Evolutionary conservation across 1,140 invertebrate species (phyloP).

Genomic region (Planococcus citri): DNA sequence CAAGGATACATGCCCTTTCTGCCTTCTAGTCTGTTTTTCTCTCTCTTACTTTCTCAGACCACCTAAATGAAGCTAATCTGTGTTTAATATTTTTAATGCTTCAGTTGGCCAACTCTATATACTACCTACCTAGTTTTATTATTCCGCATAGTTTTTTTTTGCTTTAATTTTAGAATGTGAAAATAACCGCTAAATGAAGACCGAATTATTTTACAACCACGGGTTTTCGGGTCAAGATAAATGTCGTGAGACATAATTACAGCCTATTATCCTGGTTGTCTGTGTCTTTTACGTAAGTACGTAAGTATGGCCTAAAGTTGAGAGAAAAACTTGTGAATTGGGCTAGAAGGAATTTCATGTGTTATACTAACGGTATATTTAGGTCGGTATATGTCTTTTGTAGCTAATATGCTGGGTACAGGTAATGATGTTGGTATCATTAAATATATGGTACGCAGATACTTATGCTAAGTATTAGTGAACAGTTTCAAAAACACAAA

Average conservation of each 20-base stretch:
- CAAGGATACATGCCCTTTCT: neutral
- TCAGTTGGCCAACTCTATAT: neutral
- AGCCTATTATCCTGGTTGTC: neutral
- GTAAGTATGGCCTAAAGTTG: too few relatives aligned
- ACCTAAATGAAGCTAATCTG: conserved; percentile 2
- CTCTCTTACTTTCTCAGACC: neutral
- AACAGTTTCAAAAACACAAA: neutral
- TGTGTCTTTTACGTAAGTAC: too few relatives aligned
- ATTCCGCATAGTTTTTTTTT: neutral
- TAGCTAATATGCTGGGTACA: too few relatives aligned
- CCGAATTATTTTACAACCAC: neutral
- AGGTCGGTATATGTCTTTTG: too few relatives aligned
- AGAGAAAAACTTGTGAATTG: too few relatives aligned
- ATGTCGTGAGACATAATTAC: neutral
- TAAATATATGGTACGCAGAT: too few relatives aligned
- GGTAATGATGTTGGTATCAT: too few relatives aligned
- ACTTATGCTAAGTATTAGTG: too few relatives aligned
- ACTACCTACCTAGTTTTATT: too few relatives aligned
- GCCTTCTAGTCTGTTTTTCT: too few relatives aligned
- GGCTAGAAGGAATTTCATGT: too few relatives aligned
- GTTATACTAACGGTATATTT: too few relatives aligned
- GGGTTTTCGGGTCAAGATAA: neutral
- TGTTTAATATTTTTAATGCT: neutral
- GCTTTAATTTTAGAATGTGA: neutral
- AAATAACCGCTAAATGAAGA: neutral